These are phyloP conservation scores for Lagenorhynchus albirostris DNA, from an alignment of 2,113 vertebrate genomes.

Conservation along the genomic window DNA sequence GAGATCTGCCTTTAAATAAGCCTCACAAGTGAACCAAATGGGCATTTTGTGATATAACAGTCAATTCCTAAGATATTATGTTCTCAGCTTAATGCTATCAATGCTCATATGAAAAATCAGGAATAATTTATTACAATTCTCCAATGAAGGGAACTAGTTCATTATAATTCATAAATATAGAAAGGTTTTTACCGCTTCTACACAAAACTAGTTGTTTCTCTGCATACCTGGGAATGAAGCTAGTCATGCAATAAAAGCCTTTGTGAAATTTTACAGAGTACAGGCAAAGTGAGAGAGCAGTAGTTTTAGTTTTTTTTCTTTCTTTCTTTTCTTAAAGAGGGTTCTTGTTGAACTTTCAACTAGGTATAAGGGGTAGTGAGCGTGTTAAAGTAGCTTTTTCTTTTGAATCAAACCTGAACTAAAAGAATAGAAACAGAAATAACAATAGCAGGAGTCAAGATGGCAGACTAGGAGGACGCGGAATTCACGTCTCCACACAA, in stretches of 20 bases:
- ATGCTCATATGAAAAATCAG: background rate
- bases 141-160: background rate
- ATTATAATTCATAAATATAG: conserved; percentile 26
- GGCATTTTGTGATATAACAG: background rate
- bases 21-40: background rate
- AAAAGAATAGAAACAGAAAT: background rate
- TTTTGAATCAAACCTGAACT: background rate
- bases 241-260: background rate
- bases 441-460: background rate
- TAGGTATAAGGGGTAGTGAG: background rate
- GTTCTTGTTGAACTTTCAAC: background rate
- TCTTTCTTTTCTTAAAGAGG: background rate
- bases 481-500: too few species aligned
- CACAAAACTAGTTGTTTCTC: background rate
- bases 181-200: background rate
- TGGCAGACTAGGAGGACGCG: too few species aligned
- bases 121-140: conserved; percentile 6
- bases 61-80: background rate
- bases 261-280: background rate
- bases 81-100: background rate
- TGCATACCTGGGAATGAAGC: background rate
- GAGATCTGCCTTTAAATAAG: background rate
- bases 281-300: background rate
- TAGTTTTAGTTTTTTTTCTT: background rate
- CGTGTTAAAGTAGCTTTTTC: background rate